Evolutionary conservation across 2,797 vertebrate genomes (phyloP).

Genomic region (Antennarius maculatus): DNA sequence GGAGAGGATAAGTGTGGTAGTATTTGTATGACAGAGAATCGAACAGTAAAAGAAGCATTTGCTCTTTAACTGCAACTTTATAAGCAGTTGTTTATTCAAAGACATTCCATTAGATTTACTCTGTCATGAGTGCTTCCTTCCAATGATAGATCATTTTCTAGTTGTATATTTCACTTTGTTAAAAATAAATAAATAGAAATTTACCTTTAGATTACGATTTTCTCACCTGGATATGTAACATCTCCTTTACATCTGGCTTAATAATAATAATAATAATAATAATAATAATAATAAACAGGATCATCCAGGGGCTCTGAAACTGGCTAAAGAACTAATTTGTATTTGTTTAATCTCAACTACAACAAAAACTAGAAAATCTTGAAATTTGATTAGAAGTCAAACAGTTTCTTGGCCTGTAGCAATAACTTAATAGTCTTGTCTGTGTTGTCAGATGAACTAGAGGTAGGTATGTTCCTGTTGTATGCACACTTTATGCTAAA

Average conservation of each 20-base stretch:
- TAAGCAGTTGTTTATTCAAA: slow-evolving; percentile 1
- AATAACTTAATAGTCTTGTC: neutral
- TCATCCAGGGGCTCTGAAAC: neutral
- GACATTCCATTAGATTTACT: no score
- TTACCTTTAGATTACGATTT: neutral
- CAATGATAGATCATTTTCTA: neutral
- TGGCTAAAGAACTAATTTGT: neutral
- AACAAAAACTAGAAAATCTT: neutral
- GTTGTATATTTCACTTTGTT: neutral
- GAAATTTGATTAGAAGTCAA: neutral
- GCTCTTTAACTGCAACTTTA: slow-evolving; percentile 10
- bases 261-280: no score
- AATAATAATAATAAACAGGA: no score
- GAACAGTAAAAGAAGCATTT: slow-evolving; percentile 39
- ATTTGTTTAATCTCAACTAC: neutral
- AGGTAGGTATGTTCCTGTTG: neutral
- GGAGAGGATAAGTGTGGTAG: slow-evolving; percentile 20
- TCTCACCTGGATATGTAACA: no score
- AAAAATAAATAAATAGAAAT: neutral
- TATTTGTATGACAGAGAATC: slow-evolving; percentile 41
- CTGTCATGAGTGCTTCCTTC: no score
- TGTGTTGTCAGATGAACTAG: neutral
- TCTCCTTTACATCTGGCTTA: no score
- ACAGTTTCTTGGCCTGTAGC: slow-evolving; percentile 1
- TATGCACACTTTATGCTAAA: neutral